Evolutionary conservation across 92 coral and sea anemone genomes (phyloP), one percentile per base, ranked within the genome.

Genomic region (Epizoanthus ramosus): DNA sequence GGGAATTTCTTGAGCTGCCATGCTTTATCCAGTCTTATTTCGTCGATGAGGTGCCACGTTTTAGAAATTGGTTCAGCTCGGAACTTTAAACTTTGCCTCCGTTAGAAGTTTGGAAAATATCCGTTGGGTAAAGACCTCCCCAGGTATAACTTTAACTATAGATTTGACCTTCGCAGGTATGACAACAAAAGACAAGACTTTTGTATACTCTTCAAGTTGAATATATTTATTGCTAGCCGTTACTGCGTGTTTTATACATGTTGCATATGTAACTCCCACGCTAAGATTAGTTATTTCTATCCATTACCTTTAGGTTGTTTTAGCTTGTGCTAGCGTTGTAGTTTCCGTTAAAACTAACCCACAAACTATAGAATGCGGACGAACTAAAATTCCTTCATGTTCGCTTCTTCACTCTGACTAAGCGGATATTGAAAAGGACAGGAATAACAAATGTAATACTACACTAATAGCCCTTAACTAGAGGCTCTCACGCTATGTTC

Each of bases 331-430:
- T 59, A 59, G 8, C 8, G 10, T 4, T 59, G 21, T 68, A 68
- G 52, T 68, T 68, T 68, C 73, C 73, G 73, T 31, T 68, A 33
- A 68, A 68, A 68, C 74, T 69, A 69, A 69, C 74, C 74, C 74
- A 69, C 74, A 41, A 33, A 33, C 74, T 69, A 37, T 69, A 39
- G 74, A 69, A 69, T 69, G 74, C 53, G 74, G 74, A 69, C 57
- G 57, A 39, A 69, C 57, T 69, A 39, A 69, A 69, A 69, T 69
- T 69, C 74, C 57, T 69, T 69, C 74, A 69, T 69, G 74, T 69
- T 69, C 57, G 21, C 56, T 69, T 69, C 74, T 69, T 69, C 39
- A 69, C 57, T 54, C 54, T 70, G 74, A 70, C 74, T 70, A 70
- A 70, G 57, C 74, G 74, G 53, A 70, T 37, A 56, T 37, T 70